phyloP scores from a whole-genome alignment of 2,113 vertebrate species.

The Mobula birostris region DNA sequence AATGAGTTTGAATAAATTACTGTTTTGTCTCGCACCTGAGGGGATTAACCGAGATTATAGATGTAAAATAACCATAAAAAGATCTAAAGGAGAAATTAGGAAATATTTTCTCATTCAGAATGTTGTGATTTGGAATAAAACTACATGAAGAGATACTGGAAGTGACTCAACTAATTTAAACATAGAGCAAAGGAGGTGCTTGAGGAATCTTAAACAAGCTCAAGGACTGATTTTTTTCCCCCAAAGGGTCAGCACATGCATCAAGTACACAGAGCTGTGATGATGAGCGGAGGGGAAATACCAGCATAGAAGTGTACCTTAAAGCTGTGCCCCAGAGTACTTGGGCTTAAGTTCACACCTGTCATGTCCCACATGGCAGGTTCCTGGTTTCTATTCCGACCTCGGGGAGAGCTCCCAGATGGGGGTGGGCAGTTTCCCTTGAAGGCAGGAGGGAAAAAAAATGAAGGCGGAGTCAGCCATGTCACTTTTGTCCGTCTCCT shows the following conservation, averaged over 20 bases:
- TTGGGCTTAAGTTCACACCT: constrained; percentile 40
- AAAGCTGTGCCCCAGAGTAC: constrained; percentile 25
- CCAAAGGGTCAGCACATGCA: too few relatives aligned
- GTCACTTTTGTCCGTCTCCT: constrained; percentile 67
- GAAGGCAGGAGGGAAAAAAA: constrained; percentile 4
- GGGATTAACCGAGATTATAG: not conserved
- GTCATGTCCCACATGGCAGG: not conserved
- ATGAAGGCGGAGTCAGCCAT: constrained; percentile 46
- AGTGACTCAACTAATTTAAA: not conserved
- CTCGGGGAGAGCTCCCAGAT: not conserved
- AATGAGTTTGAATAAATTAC: not conserved
- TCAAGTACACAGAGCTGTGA: not conserved
- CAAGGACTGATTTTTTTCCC: not conserved
- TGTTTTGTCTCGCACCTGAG: not conserved
- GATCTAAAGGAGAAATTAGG: not conserved
- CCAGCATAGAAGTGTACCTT: not conserved
- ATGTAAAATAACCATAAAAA: not conserved
- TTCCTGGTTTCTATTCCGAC: constrained; percentile 8
- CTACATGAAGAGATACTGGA: not conserved
- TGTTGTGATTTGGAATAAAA: not conserved
- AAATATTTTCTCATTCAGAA: not conserved
- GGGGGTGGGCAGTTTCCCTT: constrained; percentile 6
- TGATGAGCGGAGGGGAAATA: not conserved
- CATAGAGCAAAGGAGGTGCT: not conserved
- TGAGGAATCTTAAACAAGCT: not conserved